Conservation (phyloP, 2,113 vertebrate genomes). For the Acanthisitta chloris region DNA sequence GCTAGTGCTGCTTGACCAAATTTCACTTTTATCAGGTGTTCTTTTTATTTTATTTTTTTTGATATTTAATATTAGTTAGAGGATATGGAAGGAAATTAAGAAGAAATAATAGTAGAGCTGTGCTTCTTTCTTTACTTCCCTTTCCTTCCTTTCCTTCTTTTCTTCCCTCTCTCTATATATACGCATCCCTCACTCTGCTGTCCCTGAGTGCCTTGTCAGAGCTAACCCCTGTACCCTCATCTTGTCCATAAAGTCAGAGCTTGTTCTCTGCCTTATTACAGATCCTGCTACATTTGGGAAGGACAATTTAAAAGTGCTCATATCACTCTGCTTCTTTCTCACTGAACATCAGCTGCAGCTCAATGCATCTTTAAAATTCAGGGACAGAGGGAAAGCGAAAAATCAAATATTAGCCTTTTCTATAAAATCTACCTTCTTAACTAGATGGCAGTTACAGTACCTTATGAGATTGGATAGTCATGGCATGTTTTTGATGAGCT, state of each 20-base stretch:
- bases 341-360: background rate
- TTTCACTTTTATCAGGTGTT: background rate
- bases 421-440: background rate
- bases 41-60: background rate
- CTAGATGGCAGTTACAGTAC: background rate
- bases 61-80: too few species aligned
- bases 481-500: background rate
- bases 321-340: background rate
- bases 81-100: background rate
- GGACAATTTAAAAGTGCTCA: background rate
- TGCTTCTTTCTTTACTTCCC: background rate
- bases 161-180: background rate
- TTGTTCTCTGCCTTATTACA: background rate
- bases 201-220: background rate
- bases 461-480: background rate
- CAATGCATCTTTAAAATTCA: background rate
- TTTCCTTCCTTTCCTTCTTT: background rate
- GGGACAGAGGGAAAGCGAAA: background rate
- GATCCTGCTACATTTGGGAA: background rate
- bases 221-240: background rate
- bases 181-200: background rate
- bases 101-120: background rate
- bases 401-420: background rate
- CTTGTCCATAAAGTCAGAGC: rapidly evolving
- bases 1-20: background rate